Evolutionary conservation across 2,888 invertebrate species (phyloP).

Genomic region (Molanna angustata): DNA sequence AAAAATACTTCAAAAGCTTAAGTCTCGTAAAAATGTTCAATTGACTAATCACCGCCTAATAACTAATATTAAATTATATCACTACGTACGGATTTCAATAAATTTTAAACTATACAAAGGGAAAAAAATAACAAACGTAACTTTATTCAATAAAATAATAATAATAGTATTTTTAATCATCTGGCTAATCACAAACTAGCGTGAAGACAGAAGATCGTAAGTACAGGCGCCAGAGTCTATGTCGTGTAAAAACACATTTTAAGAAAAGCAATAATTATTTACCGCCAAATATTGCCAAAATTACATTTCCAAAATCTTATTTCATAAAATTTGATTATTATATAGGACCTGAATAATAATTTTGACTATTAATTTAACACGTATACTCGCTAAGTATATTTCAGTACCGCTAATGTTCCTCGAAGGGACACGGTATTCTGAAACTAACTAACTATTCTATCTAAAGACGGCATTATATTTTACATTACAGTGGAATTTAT

Average conservation of each 20-base stretch:
- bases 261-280: constrained; percentile 21
- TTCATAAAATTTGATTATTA: constrained; percentile 26
- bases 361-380: constrained; percentile 33
- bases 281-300: constrained; percentile 31
- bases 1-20: constrained; percentile 32
- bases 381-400: constrained; percentile 33
- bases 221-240: constrained; percentile 19
- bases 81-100: constrained; percentile 26
- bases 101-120: constrained; percentile 28
- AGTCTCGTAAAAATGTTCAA: constrained; percentile 32
- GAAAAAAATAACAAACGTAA: constrained; percentile 37
- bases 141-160: constrained; percentile 11
- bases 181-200: constrained; percentile 18
- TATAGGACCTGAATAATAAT: constrained; percentile 32
- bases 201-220: constrained; percentile 19
- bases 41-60: constrained; percentile 32
- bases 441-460: constrained; percentile 27
- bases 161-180: constrained; percentile 12
- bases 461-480: constrained; percentile 31
- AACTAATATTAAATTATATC: constrained; percentile 24
- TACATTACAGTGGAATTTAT: constrained; percentile 1
- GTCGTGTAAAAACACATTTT: constrained; percentile 11
- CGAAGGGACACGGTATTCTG: constrained; percentile 21
- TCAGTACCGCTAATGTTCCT: constrained; percentile 13
- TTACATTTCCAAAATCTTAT: constrained; percentile 30